phyloP scores from a whole-genome alignment of 2,797 vertebrate genomes.

The Pangasius larnaudii region DNA sequence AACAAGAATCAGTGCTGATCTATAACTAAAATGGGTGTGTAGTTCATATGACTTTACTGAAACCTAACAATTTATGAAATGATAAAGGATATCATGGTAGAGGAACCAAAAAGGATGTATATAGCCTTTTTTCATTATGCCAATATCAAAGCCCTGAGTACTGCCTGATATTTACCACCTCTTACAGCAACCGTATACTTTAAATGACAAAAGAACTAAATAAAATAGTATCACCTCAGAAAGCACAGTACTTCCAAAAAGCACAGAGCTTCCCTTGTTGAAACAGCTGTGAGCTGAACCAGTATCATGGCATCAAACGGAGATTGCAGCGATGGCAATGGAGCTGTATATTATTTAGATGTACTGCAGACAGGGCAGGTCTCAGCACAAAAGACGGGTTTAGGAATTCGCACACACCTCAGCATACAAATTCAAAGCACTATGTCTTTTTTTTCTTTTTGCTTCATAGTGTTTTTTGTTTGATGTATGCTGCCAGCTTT shows the following conservation, averaged over 20 bases:
- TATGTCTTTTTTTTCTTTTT: neutral
- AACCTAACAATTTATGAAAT: neutral
- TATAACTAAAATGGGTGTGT: neutral
- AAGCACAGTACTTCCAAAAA: neutral
- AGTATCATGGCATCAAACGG: neutral
- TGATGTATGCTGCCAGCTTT: neutral
- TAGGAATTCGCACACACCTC: slow-evolving; percentile 2
- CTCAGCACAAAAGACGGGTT: slow-evolving; percentile 15
- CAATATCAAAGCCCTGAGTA: neutral
- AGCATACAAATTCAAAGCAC: neutral
- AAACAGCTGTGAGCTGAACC: neutral
- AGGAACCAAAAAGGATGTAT: neutral
- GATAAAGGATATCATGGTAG: neutral
- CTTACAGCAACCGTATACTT: neutral
- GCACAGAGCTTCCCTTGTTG: neutral
- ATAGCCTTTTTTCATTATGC: neutral
- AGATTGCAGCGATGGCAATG: neutral
- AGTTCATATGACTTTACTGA: neutral
- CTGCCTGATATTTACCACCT: neutral
- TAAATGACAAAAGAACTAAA: slow-evolving; percentile 1
- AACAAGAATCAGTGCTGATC: neutral
- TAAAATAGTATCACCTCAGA: neutral
- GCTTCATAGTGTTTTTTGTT: slow-evolving; percentile 4
- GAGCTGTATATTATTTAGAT: slow-evolving; percentile 1
- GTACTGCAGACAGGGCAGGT: slow-evolving; percentile 3